Percentiles rank a stretch among this genome's conserved stretches.
phyloP scores from a whole-genome alignment of 2,113 vertebrate species.

The Embiotoca jacksoni region DNA sequence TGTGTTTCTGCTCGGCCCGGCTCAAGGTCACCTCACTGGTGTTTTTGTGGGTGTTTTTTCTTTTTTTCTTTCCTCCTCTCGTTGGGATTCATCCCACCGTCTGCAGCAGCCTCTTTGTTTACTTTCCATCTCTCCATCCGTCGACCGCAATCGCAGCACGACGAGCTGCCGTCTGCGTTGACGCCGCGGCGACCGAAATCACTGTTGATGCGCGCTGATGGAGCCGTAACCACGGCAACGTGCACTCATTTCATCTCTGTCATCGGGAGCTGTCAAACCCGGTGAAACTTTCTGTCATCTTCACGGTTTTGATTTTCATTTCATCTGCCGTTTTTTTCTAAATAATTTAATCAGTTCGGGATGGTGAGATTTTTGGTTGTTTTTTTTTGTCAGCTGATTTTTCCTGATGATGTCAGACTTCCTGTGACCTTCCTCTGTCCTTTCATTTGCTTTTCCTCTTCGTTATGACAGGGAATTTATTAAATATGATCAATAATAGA shows the following conservation, averaged over 20 bases:
- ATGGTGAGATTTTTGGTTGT: too few species aligned
- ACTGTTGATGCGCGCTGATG: not conserved
- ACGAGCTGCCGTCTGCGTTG: not conserved
- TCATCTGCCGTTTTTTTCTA: too few species aligned
- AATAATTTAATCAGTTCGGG: too few species aligned
- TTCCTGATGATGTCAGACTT: conserved; percentile 1
- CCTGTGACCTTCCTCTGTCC: conserved; percentile 16
- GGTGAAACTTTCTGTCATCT: not conserved
- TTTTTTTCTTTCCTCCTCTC: not conserved
- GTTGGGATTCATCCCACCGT: not conserved
- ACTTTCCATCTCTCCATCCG: conserved; percentile 8
- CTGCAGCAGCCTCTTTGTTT: not conserved
- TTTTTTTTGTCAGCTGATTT: too few species aligned
- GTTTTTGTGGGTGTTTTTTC: not conserved
- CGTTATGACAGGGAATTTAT: conserved; percentile 35
- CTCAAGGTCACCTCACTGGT: not conserved
- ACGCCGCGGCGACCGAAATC: not conserved
- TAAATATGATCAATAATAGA: conserved; percentile 37
- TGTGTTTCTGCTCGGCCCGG: too few species aligned
- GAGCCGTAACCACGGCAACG: not conserved
- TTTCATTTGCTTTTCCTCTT: conserved; percentile 41
- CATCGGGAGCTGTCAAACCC: not conserved
- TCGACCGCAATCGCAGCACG: conserved; percentile 8
- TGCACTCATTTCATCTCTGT: not conserved
- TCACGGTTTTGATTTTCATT: too few species aligned